Conservation (phyloP, 2,797 vertebrate species). For the Myotis planiceps region DNA sequence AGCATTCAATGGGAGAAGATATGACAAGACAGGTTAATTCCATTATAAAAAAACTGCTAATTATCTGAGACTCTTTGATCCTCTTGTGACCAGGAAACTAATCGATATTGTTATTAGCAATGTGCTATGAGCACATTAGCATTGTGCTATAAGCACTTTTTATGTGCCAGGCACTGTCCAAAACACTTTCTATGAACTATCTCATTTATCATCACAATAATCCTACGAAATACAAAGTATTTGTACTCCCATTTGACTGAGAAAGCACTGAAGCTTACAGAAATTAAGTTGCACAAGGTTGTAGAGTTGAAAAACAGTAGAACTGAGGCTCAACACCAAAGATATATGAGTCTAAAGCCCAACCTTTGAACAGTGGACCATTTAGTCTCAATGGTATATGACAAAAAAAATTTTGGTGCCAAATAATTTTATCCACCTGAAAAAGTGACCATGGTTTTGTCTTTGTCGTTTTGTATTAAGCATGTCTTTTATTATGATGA, state of each 20-base stretch:
- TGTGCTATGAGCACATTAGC: too few relatives aligned
- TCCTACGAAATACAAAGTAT: neutral
- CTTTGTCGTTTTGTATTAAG: neutral
- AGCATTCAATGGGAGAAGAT: neutral
- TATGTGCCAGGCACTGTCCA: neutral
- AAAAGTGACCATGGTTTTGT: neutral
- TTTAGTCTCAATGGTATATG: too few relatives aligned
- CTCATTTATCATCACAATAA: neutral
- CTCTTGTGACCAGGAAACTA: neutral
- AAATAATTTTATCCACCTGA: neutral
- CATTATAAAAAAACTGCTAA: constrained; percentile 5
- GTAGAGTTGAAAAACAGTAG: neutral
- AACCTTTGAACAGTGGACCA: neutral
- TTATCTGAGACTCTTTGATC: neutral
- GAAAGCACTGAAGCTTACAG: neutral
- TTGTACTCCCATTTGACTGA: neutral
- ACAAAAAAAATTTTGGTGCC: neutral
- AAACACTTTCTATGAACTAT: neutral
- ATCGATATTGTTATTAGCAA: neutral
- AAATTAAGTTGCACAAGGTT: neutral
- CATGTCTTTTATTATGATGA: neutral
- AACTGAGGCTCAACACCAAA: neutral
- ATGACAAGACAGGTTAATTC: neutral
- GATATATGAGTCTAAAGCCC: neutral
- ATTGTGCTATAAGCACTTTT: neutral